These are phyloP conservation scores for Melitaea cinxia DNA, from an alignment of 1,140 invertebrate genomes.

Conservation along the genomic window DNA sequence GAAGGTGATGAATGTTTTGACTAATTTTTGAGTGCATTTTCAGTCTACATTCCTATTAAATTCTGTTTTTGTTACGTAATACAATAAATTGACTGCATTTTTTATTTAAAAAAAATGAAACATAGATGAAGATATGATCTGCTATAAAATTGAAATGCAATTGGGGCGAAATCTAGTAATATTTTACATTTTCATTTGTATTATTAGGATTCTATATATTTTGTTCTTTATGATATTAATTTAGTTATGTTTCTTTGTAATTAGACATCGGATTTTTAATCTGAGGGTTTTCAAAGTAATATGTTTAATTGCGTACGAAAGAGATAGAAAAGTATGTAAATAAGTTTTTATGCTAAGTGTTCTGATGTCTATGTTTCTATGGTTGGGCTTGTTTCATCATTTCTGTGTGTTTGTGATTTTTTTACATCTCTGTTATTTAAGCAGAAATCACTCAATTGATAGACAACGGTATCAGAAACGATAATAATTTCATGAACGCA, in stretches of 20 bases:
- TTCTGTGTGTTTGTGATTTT: not conserved
- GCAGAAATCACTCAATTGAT: too few species aligned
- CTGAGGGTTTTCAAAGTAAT: not conserved
- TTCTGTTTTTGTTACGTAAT: slow-evolving; percentile 2
- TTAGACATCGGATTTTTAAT: not conserved
- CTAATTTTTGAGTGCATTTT: slow-evolving; percentile 45
- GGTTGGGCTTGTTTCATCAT: not conserved
- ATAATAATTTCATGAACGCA: too few species aligned
- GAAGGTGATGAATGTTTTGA: not conserved
- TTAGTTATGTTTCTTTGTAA: not conserved
- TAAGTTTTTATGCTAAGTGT: too few species aligned
- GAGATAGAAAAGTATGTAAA: not conserved
- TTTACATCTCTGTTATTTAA: too few species aligned
- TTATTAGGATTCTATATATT: slow-evolving; percentile 1
- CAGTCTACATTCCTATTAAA: slow-evolving; percentile 55
- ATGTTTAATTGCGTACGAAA: too few species aligned
- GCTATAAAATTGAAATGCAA: not conserved
- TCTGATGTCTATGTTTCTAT: not conserved
- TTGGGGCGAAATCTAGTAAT: not conserved
- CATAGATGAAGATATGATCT: not conserved
- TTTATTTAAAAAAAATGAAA: not conserved
- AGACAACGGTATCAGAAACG: too few species aligned
- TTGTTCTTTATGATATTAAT: not conserved
- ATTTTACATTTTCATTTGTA: not conserved
- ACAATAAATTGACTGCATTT: slow-evolving; percentile 21